Base-by-base conservation (phyloP, 2,797 vertebrate species). In the Odontamblyopus lacepedii region DNA sequence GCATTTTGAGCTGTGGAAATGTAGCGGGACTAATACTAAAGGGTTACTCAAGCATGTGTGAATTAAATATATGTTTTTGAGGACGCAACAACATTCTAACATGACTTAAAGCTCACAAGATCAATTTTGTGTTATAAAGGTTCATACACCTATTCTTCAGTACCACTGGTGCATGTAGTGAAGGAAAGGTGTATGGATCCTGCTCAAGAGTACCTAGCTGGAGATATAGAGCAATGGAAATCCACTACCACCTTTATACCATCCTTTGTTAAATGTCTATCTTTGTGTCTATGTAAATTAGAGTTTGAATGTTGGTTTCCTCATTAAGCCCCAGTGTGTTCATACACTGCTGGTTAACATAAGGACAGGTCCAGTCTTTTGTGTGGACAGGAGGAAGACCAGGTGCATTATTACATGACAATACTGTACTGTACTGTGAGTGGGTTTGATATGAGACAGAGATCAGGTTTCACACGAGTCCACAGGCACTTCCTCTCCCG, bases 381-480 rank as follows among this genome's bases (percentile, higher is more conserved):
- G 72, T 57, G 67, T 55, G 63, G 67, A 63, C 71, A 48, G 73
- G 78, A 55, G 72, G 76, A 80, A 78, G 73, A 71, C 71, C 78
- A 82, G 84, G 78, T 85, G 81, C 59, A 66, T 74, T 78, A 83
- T 80, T 69, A 69, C 62, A 74, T 19, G 35, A 67, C 19, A 35
- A 56, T 57, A 65, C 38, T 48, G 63, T 48, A 67, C 67, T 64
- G 75, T 75, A 27, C 56, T 60, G 75, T 78, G 63, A 83, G 65
- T 65, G 30, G 61, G 30, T 64, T 67, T 56, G 83, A 67, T 79
- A 71, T 78, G 44, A 74, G 78, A 65, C 48, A 59, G 71, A 69
- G 85, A 83, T 91, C 87, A 72, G 77, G 81, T 88, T 88, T 83
- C 85, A 82, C 76, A 71, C 75, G 73, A 76, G 81, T 75, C 74